Evolutionary conservation across 2,113 vertebrate genomes (phyloP).

Genomic region (Semnornis frantzii): DNA sequence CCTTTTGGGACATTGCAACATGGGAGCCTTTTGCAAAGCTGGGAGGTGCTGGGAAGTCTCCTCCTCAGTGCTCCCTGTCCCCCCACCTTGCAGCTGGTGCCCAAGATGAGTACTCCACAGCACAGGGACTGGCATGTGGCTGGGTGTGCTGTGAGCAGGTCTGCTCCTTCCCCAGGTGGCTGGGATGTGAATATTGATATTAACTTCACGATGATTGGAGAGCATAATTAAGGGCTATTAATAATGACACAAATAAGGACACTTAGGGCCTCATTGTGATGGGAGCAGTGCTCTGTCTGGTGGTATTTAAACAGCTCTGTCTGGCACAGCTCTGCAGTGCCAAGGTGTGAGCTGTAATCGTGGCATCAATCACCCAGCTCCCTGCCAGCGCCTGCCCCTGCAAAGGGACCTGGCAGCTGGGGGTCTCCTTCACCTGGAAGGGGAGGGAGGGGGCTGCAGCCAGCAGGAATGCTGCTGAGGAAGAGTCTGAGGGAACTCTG

Average conservation of each 20-base stretch:
- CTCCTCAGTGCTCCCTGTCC: fast-evolving
- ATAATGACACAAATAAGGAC: constrained; percentile 89
- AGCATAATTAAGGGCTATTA: constrained; percentile 88
- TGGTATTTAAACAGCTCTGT: constrained; percentile 81
- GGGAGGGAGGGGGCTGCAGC: neutral
- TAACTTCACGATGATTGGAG: constrained; percentile 87
- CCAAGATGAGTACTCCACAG: neutral
- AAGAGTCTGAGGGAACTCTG: neutral
- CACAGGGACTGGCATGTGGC: constrained; percentile 76
- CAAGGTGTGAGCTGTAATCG: constrained; percentile 4
- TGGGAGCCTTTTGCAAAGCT: neutral
- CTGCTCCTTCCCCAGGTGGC: constrained; percentile 78
- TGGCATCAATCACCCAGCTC: neutral
- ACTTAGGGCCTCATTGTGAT: constrained; percentile 84
- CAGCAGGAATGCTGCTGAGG: fast-evolving
- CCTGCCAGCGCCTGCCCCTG: neutral
- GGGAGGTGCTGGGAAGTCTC: neutral
- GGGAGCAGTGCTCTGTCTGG: constrained; percentile 83
- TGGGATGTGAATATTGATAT: constrained; percentile 87
- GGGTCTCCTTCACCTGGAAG: neutral
- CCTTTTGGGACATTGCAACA: fast-evolving
- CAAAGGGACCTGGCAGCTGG: fast-evolving
- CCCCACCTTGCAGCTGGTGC: neutral
- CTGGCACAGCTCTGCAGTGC: constrained; percentile 70
- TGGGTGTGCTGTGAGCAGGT: constrained; percentile 55